Base-by-base conservation (phyloP, 2,797 vertebrate species). In the Bradypodion pumilum region DNA sequence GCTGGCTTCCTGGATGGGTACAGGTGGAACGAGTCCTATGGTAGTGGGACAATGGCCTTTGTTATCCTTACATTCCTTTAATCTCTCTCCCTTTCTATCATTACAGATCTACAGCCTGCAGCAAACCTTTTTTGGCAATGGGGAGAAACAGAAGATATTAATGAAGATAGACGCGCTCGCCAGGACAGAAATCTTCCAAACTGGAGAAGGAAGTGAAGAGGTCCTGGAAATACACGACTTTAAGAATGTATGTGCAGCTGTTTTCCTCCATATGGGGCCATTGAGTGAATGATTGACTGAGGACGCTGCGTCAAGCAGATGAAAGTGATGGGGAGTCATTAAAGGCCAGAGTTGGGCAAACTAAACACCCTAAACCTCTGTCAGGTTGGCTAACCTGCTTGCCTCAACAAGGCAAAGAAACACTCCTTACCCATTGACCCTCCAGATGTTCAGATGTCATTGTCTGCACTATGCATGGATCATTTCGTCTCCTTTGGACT, bases 181-280 rank as follows among this genome's bases (percentile, higher is more conserved):
- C 85, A 96, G 90, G 87, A 95, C 97, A 0, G 98, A 99, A 95
- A 97, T 97, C 90, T 98, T 99, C 93, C 95, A 95, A 91, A 97
- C 96, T 0, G 97, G 98, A 89, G 98, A 98, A 0, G 97, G 97
- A 82, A 98, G 95, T 0, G 95, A 98, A 37, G 98, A 98, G 86
- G 97, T 98, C 68, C 92, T 99, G 80, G 98, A 99, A 95, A 97
- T 99, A 81, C 98, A 98, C 1, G 98, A 99, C 94, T 99, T 99
- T 94, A 98, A 98, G 95, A 97, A 98, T 0, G 98, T 98, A 93
- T 97, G 96, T 92, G 82, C 27, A 10, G 5, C 42, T 60, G 60
- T 73, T 84, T 90, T 4, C n/a, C 19, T 70, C 69, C 27, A 46
- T 76, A 0, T 37, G 29, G 44, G 27, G 25, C 27, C 23, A 63